Evolutionary conservation across 2,888 invertebrate species (phyloP).

Genomic region (Leptopterna dolabrata): DNA sequence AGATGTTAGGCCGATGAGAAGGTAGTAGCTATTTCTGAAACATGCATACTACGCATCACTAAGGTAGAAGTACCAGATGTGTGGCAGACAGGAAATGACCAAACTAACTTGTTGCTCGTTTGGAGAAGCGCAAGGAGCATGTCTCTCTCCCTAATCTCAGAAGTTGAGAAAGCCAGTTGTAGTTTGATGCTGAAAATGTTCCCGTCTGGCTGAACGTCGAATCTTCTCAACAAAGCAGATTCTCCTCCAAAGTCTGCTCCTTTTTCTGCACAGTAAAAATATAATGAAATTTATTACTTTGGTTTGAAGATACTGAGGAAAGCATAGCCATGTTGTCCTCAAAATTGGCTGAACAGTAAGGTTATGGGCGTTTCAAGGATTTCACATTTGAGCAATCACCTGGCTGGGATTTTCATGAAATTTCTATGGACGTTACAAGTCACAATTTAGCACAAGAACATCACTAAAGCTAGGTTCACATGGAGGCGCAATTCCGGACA

Average conservation of each 20-base stretch:
- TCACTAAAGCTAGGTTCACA: no score
- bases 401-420: no score
- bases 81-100: not conserved
- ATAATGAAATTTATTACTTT: not conserved
- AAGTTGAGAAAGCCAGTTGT: slow-evolving; percentile 87
- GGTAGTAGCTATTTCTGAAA: slow-evolving; percentile 79
- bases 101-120: slow-evolving; percentile 81
- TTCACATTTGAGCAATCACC: no score
- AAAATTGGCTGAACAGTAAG: no score
- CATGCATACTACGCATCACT: not conserved
- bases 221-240: slow-evolving; percentile 83
- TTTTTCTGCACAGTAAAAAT: slow-evolving; percentile 72
- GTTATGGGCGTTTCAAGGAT: no score
- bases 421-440: no score
- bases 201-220: slow-evolving; percentile 73
- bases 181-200: slow-evolving; percentile 82
- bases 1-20: slow-evolving; percentile 83
- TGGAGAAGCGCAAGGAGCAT: slow-evolving; percentile 83
- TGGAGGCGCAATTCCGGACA: no score
- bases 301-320: no score
- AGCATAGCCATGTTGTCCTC: no score
- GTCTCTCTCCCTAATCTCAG: slow-evolving; percentile 81
- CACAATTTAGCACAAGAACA: no score
- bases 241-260: slow-evolving; percentile 91
- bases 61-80: slow-evolving; percentile 65